These are phyloP conservation scores for Cheumatopsyche charites DNA, from an alignment of 1,140 invertebrate species.

Conservation along the genomic window DNA sequence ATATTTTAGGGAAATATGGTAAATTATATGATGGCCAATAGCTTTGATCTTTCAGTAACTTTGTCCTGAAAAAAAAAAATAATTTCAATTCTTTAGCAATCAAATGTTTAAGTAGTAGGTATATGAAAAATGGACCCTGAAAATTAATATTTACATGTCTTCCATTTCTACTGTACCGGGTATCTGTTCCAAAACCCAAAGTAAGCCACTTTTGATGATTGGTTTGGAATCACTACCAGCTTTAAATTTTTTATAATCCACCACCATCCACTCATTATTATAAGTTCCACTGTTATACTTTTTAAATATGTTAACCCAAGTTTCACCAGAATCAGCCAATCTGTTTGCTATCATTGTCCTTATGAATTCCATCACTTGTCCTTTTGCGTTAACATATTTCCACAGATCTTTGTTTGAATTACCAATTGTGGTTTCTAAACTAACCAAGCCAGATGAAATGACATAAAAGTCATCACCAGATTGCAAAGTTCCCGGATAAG, in stretches of 20 bases:
- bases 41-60: constrained; percentile 59
- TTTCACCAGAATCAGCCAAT: constrained; percentile 64
- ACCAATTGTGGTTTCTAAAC: constrained; percentile 76
- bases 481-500: constrained; percentile 67
- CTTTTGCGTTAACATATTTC: constrained; percentile 62
- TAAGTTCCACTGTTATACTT: constrained; percentile 80
- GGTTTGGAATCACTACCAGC: constrained; percentile 52
- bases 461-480: constrained; percentile 77
- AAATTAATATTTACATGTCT: constrained; percentile 42
- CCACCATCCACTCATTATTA: constrained; percentile 82
- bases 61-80: constrained; percentile 56
- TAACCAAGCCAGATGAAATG: constrained; percentile 68
- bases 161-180: constrained; percentile 57
- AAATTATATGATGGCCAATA: constrained; percentile 82
- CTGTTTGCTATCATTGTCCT: constrained; percentile 75
- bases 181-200: constrained; percentile 71
- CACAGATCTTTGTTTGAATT: constrained; percentile 71
- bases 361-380: constrained; percentile 67
- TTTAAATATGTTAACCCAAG: constrained; percentile 65
- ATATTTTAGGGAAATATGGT: constrained; percentile 71
- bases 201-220: constrained; percentile 52
- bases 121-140: too few species aligned
- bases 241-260: constrained; percentile 70
- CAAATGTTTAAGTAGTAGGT: too few species aligned
- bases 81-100: too few species aligned